Conservation (phyloP, 2,888 invertebrate species). For the Yponomeuta sedellus region DNA sequence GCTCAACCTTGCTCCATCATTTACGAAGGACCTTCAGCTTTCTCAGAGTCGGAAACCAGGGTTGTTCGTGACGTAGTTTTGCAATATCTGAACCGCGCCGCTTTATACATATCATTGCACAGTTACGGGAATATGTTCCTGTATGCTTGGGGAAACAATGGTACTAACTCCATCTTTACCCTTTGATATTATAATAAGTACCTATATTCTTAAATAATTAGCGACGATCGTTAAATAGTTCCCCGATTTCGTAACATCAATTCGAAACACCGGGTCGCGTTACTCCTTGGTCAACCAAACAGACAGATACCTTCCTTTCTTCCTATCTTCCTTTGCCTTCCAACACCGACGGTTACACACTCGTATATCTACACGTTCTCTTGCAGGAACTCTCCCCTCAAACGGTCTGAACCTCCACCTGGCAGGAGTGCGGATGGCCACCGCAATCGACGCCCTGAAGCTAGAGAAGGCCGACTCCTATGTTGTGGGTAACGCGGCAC, state of each 20-base stretch:
- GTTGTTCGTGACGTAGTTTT: conserved; percentile 77
- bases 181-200: too few species aligned
- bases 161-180: conserved; percentile 23
- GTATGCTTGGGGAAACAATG: conserved; percentile 83
- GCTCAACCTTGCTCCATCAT: conserved; percentile 76
- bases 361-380: not conserved
- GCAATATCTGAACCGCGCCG: conserved; percentile 60
- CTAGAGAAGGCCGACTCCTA: conserved; percentile 59
- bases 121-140: conserved; percentile 83
- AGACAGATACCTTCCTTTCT: not conserved
- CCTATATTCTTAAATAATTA: too few species aligned
- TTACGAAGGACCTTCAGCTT: conserved; percentile 79
- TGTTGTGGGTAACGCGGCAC: conserved; percentile 74
- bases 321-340: conserved; percentile 13
- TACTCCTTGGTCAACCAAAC: too few species aligned
- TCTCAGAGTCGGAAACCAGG: conserved; percentile 81
- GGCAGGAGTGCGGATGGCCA: conserved; percentile 56
- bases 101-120: conserved; percentile 84
- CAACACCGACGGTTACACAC: not conserved
- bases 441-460: conserved; percentile 59
- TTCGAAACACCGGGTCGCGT: too few species aligned
- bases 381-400: conserved; percentile 61
- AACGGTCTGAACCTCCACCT: conserved; percentile 66
- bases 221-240: too few species aligned
- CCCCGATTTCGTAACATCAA: too few species aligned